A percentile compares a stretch with the other conserved stretches of the same genome.
These are phyloP conservation scores for Hydrozoanthus tunicans DNA, from an alignment of 64 coral and sea anemone species.

Conservation along the genomic window DNA sequence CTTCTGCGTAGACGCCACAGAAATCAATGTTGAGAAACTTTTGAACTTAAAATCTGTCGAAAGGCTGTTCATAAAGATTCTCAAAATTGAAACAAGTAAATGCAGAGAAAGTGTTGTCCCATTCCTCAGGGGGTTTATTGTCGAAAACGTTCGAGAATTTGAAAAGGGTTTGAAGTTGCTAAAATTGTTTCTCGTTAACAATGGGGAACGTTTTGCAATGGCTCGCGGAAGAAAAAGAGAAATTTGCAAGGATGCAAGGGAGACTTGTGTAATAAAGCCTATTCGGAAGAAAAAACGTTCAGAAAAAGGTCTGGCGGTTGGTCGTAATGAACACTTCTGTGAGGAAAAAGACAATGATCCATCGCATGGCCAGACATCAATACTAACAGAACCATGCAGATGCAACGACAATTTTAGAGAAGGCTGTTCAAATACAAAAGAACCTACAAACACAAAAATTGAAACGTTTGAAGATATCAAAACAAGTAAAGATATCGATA, in stretches of 20 bases:
- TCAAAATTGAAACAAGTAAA: slow-evolving; percentile 18
- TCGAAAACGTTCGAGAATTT: not conserved
- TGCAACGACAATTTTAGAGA: not conserved
- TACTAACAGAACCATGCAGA: not conserved
- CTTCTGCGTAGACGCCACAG: slow-evolving; percentile 16
- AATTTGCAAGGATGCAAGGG: not conserved
- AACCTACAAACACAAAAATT: not conserved
- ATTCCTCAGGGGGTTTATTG: slow-evolving; percentile 23
- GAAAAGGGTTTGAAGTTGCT: not conserved
- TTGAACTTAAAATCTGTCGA: slow-evolving; percentile 39
- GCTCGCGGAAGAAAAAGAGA: not conserved
- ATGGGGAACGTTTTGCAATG: not conserved
- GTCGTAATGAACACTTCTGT: not conserved
- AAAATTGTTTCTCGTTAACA: slow-evolving; percentile 9
- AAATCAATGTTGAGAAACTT: slow-evolving; percentile 2
- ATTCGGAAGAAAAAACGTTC: slow-evolving; percentile 15
- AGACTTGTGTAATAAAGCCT: not conserved
- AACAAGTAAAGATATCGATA: not conserved
- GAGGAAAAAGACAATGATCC: not conserved
- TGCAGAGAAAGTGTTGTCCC: slow-evolving; percentile 1
- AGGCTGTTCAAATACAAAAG: not conserved
- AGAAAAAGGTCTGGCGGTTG: not conserved
- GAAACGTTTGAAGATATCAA: not conserved
- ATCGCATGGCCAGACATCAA: not conserved
- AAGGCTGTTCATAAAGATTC: slow-evolving; percentile 46